These are phyloP conservation scores for Popillia japonica DNA, from an alignment of 1,140 invertebrate species.

Conservation along the genomic window DNA sequence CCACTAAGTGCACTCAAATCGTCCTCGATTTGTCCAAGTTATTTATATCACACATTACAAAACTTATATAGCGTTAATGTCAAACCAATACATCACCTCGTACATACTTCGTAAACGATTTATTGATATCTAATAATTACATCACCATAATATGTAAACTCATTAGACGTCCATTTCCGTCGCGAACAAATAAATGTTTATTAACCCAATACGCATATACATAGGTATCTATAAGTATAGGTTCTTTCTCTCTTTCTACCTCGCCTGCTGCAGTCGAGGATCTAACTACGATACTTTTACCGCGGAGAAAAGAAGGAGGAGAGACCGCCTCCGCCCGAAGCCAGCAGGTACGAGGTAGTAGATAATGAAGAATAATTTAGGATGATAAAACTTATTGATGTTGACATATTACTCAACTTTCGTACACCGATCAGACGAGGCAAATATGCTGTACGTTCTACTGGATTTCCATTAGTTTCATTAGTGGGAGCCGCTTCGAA, in stretches of 20 bases:
- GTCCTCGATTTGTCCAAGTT: too few species aligned
- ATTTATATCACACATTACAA: too few species aligned
- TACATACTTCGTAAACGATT: too few species aligned
- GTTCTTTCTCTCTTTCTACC: background rate
- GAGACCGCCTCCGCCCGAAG: background rate
- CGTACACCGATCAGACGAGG: background rate
- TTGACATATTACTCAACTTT: slow-evolving; percentile 15
- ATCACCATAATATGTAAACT: background rate
- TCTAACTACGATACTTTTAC: background rate
- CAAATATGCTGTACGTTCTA: background rate
- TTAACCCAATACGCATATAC: background rate
- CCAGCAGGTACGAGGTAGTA: background rate
- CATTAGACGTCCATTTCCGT: slow-evolving; percentile 3
- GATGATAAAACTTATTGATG: slow-evolving; percentile 19
- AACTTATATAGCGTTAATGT: too few species aligned
- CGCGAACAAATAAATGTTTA: background rate
- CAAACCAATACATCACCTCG: too few species aligned
- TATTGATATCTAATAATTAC: too few species aligned
- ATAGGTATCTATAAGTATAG: too few species aligned
- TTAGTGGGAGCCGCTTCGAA: background rate
- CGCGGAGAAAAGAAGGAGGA: background rate
- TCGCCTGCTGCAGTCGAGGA: background rate
- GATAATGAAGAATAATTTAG: slow-evolving; percentile 9
- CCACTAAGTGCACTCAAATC: too few species aligned
- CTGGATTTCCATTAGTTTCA: slow-evolving; percentile 18